These are phyloP conservation scores for Eurystomus gularis DNA, from an alignment of 2,113 vertebrate species.

Conservation along the genomic window DNA sequence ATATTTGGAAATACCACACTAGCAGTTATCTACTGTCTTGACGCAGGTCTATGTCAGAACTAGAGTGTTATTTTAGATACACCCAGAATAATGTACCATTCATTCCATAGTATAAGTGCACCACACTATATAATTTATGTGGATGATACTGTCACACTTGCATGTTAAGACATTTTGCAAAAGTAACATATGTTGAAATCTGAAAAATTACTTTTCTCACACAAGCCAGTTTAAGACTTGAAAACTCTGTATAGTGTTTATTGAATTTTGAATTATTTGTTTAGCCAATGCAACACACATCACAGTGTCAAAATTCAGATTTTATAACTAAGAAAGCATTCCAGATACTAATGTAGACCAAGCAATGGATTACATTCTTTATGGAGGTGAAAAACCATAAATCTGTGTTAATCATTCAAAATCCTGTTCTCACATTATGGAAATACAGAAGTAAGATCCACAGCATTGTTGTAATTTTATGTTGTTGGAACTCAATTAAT, in stretches of 20 bases:
- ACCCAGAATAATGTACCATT: not conserved
- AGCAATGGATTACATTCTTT: not conserved
- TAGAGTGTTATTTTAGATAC: not conserved
- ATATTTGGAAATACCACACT: not conserved
- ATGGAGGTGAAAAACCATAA: not conserved
- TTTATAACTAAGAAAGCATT: not conserved
- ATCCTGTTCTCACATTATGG: not conserved
- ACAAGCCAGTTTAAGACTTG: not conserved
- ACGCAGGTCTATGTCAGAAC: not conserved
- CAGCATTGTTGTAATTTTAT: not conserved
- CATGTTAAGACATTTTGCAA: not conserved
- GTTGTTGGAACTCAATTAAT: not conserved
- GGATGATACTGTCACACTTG: not conserved
- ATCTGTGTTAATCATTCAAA: not conserved
- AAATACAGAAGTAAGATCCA: not conserved
- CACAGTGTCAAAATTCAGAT: not conserved
- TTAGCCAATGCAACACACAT: not conserved
- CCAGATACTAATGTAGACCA: not conserved
- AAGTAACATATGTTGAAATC: not conserved
- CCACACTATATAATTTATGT: not conserved
- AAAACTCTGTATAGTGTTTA: not conserved
- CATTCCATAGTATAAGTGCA: not conserved
- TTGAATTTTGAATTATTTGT: not conserved
- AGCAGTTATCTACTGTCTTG: not conserved
- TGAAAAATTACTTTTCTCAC: not conserved